Evolutionary conservation across 1,140 invertebrate species (phyloP).

Genomic region (Apis mellifera): Amel_HAv3.1 CM009931.2:18565501-18566000

Average conservation of each 20-base stretch:
- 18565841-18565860: constrained; percentile 68
- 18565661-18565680: constrained; percentile 76
- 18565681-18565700: constrained; percentile 83
- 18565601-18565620: constrained; percentile 87
- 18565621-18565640: constrained; percentile 95
- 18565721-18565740: constrained; percentile 70
- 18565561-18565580: constrained; percentile 85
- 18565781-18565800: constrained; percentile 87
- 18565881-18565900: constrained; percentile 63
- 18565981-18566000: constrained; percentile 97
- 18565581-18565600: constrained; percentile 89
- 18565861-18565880: constrained; percentile 63
- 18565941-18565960: constrained; percentile 12
- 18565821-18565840: constrained; percentile 74
- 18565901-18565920: constrained; percentile 55
- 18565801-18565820: constrained; percentile 84
- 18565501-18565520: constrained; percentile 87
- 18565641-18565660: constrained; percentile 91
- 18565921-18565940: constrained; percentile 17
- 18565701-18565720: constrained; percentile 83
- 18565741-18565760: constrained; percentile 89
- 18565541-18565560: constrained; percentile 91
- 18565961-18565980: constrained; percentile 86
- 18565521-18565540: constrained; percentile 92
- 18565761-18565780: constrained; percentile 86